These are phyloP conservation scores for Ceyx melanurus DNA, from an alignment of 2,113 vertebrate species.

Conservation along the genomic window DNA sequence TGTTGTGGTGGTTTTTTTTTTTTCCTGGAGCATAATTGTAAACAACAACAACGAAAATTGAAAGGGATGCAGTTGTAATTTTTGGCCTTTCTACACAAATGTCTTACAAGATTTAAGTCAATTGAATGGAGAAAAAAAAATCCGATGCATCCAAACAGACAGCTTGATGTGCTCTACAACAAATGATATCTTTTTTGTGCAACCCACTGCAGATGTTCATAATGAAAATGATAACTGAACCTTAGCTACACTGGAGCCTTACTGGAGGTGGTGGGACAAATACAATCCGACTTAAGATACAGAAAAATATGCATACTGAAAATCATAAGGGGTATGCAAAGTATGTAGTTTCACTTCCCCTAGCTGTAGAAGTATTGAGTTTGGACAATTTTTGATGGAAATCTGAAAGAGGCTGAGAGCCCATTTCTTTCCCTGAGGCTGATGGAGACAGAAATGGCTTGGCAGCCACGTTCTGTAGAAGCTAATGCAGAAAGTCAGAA, in stretches of 20 bases:
- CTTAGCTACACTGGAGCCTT: neutral
- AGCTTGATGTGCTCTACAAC: neutral
- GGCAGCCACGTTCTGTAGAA: neutral
- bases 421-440: neutral
- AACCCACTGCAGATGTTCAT: neutral
- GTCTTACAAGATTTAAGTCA: neutral
- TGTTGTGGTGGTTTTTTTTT: neutral
- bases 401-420: neutral
- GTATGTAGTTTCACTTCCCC: neutral
- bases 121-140: neutral
- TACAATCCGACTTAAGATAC: no score
- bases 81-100: neutral
- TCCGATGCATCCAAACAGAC: neutral
- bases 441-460: neutral
- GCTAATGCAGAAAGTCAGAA: neutral
- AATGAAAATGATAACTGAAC: neutral
- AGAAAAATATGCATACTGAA: neutral
- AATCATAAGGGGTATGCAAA: neutral
- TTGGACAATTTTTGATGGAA: neutral
- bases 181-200: neutral
- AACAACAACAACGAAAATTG: neutral
- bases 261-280: neutral
- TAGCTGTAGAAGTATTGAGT: fast-evolving
- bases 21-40: neutral
- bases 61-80: neutral